These are phyloP conservation scores for Julus scandinavius DNA, from an alignment of 2,888 invertebrate species.

Conservation along the genomic window DNA sequence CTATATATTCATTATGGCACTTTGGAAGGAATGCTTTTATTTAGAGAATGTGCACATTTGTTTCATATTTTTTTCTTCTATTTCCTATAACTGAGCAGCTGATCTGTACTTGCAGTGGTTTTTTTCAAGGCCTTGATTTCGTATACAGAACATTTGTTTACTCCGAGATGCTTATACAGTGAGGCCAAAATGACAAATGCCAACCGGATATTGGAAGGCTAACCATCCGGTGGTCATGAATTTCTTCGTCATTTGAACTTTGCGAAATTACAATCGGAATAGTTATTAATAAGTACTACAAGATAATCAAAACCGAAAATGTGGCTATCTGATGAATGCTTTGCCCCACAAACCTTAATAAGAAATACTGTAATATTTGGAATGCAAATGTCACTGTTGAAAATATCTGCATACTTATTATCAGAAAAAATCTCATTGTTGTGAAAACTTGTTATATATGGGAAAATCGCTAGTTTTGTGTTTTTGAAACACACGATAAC, in stretches of 20 bases:
- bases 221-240: conserved; percentile 1
- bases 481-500: too few species aligned
- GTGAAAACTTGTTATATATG: too few species aligned
- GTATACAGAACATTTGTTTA: not conserved
- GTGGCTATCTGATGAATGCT: not conserved
- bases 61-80: not conserved
- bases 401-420: too few species aligned
- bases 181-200: conserved; percentile 35
- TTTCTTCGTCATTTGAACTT: conserved; percentile 29
- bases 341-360: not conserved
- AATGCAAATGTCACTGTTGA: too few species aligned
- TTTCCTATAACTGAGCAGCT: not conserved
- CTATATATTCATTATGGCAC: not conserved
- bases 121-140: not conserved
- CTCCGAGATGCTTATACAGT: not conserved
- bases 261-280: not conserved
- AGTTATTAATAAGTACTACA: not conserved
- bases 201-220: not conserved
- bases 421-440: too few species aligned
- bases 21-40: conserved; percentile 21
- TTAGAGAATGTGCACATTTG: not conserved
- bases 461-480: too few species aligned
- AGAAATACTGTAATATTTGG: too few species aligned
- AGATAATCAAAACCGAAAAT: not conserved
- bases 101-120: not conserved